Evolutionary conservation across 2,888 invertebrate species (phyloP), one percentile per base, ranked within the genome.

Genomic region (Ichneumoninae sp.): DNA sequence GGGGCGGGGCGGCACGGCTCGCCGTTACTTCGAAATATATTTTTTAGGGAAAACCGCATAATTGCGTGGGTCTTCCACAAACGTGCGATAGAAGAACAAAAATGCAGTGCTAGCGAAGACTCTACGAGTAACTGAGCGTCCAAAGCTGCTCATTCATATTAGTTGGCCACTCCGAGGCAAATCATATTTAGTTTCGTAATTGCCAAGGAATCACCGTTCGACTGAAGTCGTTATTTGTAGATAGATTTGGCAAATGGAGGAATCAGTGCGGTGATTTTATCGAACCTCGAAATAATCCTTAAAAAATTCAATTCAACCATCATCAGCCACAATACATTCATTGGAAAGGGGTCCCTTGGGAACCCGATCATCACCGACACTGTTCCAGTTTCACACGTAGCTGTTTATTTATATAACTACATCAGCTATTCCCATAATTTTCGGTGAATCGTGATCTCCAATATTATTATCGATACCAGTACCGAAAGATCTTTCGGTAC

Each of bases 111-210:
- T 40, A 60, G 69, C 60, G 62, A 70, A 70, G 66, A 76, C 71
- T 65, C 54, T 66, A 57, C 68, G 82, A 76, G 92, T 91, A 91
- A 92, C 90, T 86, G 87, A 88, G 89, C 89, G 90, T 90, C 88
- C 87, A 87, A 90, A 92, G 90, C 86, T 90, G 89, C 87, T 86
- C 75, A 78, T 71, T 70, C 66, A 79, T 60, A 74, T 81, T 80
- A 78, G 87, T 91, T 90, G 90, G 90, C 91, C 91, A 90, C 84
- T 91, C 90, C 86, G 91, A 91, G 91, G 90, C 91, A 89, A 88
- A 90, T 90, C 90, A 86, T 89, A 90, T 92, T 90, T 92, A 91
- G 90, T 92, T 92, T 89, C 75, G 81, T 77, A 74, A 84, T 77
- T 52, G 57, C 68, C 54, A 65, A 74, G 50, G 40, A 62, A 70